These are phyloP conservation scores for Norana najaformis DNA, from an alignment of 2,888 invertebrate genomes.

Conservation along the genomic window DNA sequence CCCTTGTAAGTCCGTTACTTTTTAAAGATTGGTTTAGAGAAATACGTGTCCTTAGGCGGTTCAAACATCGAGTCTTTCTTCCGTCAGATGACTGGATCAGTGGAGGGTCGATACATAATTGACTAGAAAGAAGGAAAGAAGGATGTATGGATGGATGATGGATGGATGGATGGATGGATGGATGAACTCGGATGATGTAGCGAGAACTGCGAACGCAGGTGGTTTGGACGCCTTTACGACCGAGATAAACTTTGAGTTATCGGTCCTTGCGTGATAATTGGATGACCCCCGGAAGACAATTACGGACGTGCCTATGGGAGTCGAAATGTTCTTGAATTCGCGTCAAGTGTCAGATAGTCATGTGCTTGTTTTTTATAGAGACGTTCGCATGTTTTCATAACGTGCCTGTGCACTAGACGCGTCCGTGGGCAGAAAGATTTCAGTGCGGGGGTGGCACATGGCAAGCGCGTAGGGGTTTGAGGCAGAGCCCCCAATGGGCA, in stretches of 20 bases:
- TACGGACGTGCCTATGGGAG: background rate
- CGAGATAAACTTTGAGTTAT: conserved; percentile 2
- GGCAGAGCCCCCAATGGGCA: too few species aligned
- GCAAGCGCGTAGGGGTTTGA: too few species aligned
- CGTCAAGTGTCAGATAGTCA: too few species aligned
- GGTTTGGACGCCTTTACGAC: background rate
- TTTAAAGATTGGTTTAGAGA: background rate
- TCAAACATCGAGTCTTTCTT: too few species aligned
- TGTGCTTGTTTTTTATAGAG: too few species aligned
- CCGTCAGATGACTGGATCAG: background rate
- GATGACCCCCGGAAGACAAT: conserved; percentile 10
- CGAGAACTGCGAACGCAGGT: background rate
- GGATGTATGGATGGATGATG: too few species aligned
- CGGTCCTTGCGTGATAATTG: background rate
- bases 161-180: too few species aligned
- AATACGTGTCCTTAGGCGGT: background rate
- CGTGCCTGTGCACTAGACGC: too few species aligned
- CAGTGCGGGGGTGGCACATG: too few species aligned
- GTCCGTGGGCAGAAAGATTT: too few species aligned
- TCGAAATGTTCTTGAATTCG: background rate
- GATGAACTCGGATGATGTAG: background rate
- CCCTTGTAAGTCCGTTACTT: background rate
- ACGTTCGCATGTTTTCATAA: too few species aligned
- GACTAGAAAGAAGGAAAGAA: background rate
- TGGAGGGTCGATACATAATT: background rate